Base-by-base conservation (phyloP, 2,888 invertebrate genomes). In the Amorpha juglandis region DNA sequence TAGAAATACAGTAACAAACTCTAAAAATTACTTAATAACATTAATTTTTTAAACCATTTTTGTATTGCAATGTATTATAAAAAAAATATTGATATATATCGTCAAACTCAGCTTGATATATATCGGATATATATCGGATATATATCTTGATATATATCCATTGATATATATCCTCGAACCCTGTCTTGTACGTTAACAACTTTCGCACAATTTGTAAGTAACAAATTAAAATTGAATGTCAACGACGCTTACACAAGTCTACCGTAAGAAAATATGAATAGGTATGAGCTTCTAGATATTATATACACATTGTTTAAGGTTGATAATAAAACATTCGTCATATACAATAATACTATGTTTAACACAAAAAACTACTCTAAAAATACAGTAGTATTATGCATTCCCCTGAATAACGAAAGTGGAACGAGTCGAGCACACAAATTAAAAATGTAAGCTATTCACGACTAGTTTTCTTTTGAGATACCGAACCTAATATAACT, bases 141-240 rank as follows among this genome's bases (percentile, higher is more conserved):
- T n/a, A n/a, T n/a, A n/a, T n/a, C n/a, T n/a, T n/a, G n/a, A n/a
- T n/a, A n/a, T n/a, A n/a, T n/a, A n/a, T n/a, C n/a, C n/a, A n/a
- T n/a, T n/a, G n/a, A n/a, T n/a, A n/a, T n/a, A n/a, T n/a, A n/a
- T n/a, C n/a, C n/a, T n/a, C n/a, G n/a, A n/a, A n/a, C n/a, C n/a
- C n/a, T n/a, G n/a, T n/a, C n/a, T n/a, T n/a, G 35, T 58, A 58
- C 53, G 47, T 64, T 47, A 45, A 53, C 53, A 35, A 58, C 48
- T 64, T 64, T 64, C 64, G 55, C 14, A 48, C 38, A 58, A 58
- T 65, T 58, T 2, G 35, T 48, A 12, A 52, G n/a, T 33, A 19
- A 38, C 55, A 38, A 38, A 55, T 33, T 52, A 14, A 45, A 45
- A 45, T 45, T 38, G 9, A 45, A 45, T 14, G 45, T 45, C 45